Percentiles rank a stretch among this genome's conserved stretches.
phyloP scores from a whole-genome alignment of 2,113 vertebrate genomes.

The Salvelinus namaycush region DNA sequence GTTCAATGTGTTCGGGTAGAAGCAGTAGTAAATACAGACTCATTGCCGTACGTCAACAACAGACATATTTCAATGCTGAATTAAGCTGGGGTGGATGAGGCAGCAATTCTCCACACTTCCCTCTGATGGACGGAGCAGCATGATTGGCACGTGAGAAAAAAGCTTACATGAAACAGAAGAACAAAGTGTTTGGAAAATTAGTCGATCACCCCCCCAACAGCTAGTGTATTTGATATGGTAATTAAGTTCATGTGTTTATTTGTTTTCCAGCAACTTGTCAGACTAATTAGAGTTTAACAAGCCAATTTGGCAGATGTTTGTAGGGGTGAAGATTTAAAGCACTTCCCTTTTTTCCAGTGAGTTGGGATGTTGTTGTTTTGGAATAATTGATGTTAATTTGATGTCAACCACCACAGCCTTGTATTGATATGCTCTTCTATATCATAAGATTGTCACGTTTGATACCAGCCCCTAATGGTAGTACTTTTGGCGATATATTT shows the following conservation, averaged over 20 bases:
- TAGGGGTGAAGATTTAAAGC: conserved; percentile 13
- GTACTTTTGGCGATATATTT: too few relatives aligned
- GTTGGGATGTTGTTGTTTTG: background rate
- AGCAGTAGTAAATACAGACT: background rate
- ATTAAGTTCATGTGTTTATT: conserved; percentile 56
- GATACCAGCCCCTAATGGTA: too few relatives aligned
- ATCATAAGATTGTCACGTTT: too few relatives aligned
- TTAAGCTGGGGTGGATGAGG: conserved; percentile 43
- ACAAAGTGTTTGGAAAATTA: conserved; percentile 26
- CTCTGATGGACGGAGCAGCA: conserved; percentile 30
- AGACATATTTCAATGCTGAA: conserved; percentile 26
- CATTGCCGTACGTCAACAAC: conserved; percentile 20
- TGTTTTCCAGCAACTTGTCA: conserved; percentile 58
- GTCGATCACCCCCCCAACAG: conserved; percentile 43
- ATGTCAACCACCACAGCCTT: background rate
- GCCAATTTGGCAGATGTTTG: conserved; percentile 44
- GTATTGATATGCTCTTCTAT: background rate
- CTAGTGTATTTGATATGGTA: conserved; percentile 63
- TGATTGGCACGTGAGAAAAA: conserved; percentile 57
- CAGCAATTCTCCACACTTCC: conserved; percentile 35
- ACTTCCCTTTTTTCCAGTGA: conserved; percentile 24
- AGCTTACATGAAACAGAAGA: conserved; percentile 25
- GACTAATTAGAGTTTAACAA: conserved; percentile 63
- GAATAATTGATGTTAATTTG: background rate
- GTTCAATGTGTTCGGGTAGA: too few relatives aligned